Base-by-base conservation (phyloP, 1,140 invertebrate genomes). In the Drosophila lowei region DNA sequence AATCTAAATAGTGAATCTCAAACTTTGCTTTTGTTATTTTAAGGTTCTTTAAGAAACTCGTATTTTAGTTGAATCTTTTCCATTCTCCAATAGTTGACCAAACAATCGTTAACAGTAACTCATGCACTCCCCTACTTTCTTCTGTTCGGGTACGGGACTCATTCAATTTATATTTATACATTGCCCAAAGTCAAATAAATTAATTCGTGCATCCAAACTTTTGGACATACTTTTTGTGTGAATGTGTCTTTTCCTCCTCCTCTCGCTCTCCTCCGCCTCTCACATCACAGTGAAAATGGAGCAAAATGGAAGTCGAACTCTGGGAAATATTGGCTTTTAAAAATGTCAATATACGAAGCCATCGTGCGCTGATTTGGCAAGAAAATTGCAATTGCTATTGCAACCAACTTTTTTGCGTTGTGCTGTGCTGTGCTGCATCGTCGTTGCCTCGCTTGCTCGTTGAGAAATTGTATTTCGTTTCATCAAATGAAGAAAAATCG, bases 381-480 rank as follows among this genome's bases (percentile, higher is more conserved):
- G 83, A 81, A 84, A 88, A 86, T 88, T 88, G 78, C 83, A 78
- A 72, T 79, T 65, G 72, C 54, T 46, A 65, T 68, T 68, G 65
- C 79, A 83, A 59, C 62, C 56, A 88, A 88, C 66, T 79, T 88
- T 77, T 76, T 77, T 48, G 44, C 43, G 62, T 48, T 67, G 49
- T 42, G 41, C 46, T 53, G 34, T 9, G 44, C 9, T 47, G 18
- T 42, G 60, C 56, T 42, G 7, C 11, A 4, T 38, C 34, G 9
- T 13, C 11, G 34, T 38, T 38, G 11, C 11, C 34, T 38, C 11
- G 13, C 34, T 38, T 38, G 56, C 70, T 77, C 59, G 71, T 72
- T 88, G 83, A 88, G 75, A 88, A 88, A 88, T 88, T 88, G 83
- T 88, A 88, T 88, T 88, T 88, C 83, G 79, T 88, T 88, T 79